A percentile compares a stretch with the other conserved stretches of the same genome.
phyloP scores from a whole-genome alignment of 2,113 vertebrate species.

The Ptilorrhoa leucosticta region DNA sequence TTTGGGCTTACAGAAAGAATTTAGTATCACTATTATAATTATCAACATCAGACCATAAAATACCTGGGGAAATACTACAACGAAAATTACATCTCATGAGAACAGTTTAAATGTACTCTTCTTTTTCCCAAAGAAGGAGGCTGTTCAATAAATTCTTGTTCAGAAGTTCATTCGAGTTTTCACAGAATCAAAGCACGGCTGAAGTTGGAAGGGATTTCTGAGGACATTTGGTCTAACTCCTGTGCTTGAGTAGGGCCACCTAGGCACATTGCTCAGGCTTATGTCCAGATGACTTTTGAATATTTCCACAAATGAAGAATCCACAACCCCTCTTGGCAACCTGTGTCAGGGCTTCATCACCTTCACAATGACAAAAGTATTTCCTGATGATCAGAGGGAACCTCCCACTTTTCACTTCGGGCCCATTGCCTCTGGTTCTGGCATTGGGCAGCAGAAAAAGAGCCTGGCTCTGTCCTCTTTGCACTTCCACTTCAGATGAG shows the following conservation, averaged over 20 bases:
- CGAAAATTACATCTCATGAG: background rate
- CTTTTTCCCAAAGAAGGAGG: background rate
- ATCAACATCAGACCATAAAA: background rate
- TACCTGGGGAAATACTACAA: background rate
- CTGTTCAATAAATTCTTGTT: background rate
- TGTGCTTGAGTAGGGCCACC: background rate
- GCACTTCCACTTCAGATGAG: background rate
- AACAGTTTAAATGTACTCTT: background rate
- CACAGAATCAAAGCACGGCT: background rate
- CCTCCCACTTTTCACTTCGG: rapidly evolving
- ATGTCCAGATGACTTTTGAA: rapidly evolving
- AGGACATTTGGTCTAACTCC: background rate
- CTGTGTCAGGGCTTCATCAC: rapidly evolving
- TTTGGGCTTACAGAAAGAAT: background rate
- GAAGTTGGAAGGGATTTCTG: background rate
- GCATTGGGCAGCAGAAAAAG: background rate
- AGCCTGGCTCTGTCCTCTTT: rapidly evolving
- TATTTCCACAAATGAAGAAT: background rate
- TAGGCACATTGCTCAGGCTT: background rate
- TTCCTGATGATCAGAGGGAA: background rate
- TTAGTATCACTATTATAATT: background rate
- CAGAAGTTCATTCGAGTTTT: background rate
- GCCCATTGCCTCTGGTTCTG: background rate
- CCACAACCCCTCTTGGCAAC: background rate
- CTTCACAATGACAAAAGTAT: background rate